Evolutionary conservation across 2,888 invertebrate genomes (phyloP).

Genomic region (Palloptera scutellata): DNA sequence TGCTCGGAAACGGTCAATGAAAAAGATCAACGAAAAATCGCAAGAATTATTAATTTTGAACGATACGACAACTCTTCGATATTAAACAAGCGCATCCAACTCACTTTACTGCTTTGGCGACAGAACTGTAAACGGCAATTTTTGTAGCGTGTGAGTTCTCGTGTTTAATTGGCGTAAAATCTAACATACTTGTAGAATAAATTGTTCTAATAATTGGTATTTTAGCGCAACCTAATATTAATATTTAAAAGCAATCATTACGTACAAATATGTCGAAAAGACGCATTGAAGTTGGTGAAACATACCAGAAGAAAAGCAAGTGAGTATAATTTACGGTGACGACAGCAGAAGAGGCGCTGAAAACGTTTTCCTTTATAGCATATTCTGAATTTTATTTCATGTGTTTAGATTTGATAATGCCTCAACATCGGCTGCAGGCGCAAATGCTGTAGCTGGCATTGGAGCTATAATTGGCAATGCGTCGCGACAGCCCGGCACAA

Average conservation of each 20-base stretch:
- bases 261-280: constrained; percentile 74
- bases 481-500: constrained; percentile 63
- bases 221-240: no score
- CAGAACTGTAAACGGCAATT: no score
- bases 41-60: no score
- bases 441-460: constrained; percentile 27
- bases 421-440: constrained; percentile 22
- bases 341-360: background rate
- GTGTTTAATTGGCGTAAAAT: background rate
- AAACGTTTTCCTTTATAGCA: no score
- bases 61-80: no score
- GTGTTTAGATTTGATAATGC: constrained; percentile 1
- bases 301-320: constrained; percentile 78
- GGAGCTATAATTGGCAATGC: constrained; percentile 49
- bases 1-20: no score
- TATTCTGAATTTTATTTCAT: no score
- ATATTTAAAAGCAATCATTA: background rate
- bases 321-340: constrained; percentile 61
- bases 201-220: constrained; percentile 24
- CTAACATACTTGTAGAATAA: constrained; percentile 22
- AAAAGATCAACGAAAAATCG: no score
- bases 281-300: constrained; percentile 86
- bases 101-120: no score
- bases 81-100: no score
- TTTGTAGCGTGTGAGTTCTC: no score